phyloP scores from a whole-genome alignment of 2,888 invertebrate genomes.

The Barypeithes pellucidus region DNA sequence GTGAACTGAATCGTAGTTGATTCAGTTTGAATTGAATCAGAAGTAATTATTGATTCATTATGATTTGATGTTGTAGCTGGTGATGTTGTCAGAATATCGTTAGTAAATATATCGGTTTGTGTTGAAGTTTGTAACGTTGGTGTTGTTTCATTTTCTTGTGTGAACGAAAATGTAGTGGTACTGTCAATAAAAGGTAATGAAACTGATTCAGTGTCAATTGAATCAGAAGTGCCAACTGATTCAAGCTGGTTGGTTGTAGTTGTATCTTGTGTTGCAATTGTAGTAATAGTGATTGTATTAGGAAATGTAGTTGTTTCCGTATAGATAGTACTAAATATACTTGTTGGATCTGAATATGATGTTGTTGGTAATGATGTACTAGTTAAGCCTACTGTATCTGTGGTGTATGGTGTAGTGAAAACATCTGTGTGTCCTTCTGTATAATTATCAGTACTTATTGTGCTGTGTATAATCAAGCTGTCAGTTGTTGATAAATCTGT shows the following conservation, averaged over 20 bases:
- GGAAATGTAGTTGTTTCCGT: not conserved
- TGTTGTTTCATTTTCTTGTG: too few relatives aligned
- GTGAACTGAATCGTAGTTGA: not conserved
- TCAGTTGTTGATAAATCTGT: constrained; percentile 21
- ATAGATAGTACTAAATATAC: not conserved
- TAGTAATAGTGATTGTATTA: not conserved
- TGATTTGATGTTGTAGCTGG: not conserved
- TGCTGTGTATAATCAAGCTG: not conserved
- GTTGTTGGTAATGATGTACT: constrained; percentile 27
- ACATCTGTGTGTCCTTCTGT: not conserved
- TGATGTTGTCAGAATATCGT: not conserved
- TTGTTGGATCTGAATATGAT: constrained; percentile 23
- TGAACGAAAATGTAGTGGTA: not conserved
- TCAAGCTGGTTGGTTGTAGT: not conserved
- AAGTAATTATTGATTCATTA: not conserved
- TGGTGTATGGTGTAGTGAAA: constrained; percentile 31
- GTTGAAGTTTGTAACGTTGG: not conserved
- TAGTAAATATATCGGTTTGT: not conserved
- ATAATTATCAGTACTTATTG: constrained; percentile 3
- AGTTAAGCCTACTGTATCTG: constrained; percentile 38
- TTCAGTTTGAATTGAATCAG: not conserved
- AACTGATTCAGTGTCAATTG: constrained; percentile 1
- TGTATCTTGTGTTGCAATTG: not conserved
- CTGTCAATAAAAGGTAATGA: not conserved
- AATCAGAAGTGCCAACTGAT: not conserved